Conservation (phyloP, 37 sponge, comb jelly and placozoan genomes). For the Theonella swinhoei region DNA sequence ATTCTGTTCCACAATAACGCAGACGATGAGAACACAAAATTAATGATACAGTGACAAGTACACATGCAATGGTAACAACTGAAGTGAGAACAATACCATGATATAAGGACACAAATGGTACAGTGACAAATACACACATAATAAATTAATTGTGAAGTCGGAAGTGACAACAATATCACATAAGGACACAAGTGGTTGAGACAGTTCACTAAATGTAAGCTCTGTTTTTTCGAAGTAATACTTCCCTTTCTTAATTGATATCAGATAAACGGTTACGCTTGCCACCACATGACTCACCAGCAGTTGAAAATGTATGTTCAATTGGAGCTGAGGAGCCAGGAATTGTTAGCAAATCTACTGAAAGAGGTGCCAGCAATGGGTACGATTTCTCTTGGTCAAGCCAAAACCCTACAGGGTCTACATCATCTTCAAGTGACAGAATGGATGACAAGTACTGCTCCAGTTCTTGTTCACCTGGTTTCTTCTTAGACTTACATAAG, state of each 20-base stretch:
- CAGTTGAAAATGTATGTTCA: slow-evolving; percentile 1
- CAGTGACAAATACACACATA: too few relatives aligned
- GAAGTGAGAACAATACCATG: too few relatives aligned
- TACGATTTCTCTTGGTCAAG: background rate
- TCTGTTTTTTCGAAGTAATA: background rate
- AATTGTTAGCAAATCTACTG: background rate
- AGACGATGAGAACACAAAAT: too few relatives aligned
- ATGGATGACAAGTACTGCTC: background rate
- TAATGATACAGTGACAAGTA: too few relatives aligned
- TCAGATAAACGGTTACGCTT: background rate
- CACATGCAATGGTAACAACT: too few relatives aligned
- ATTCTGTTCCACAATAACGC: too few relatives aligned
- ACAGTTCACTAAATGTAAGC: too few relatives aligned
- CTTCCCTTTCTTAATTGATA: background rate
- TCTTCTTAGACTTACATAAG: background rate
- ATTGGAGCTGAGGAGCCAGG: slow-evolving; percentile 6
- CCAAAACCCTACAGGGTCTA: background rate
- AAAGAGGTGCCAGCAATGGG: background rate
- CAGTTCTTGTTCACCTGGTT: background rate
- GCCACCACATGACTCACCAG: background rate
- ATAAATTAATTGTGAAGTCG: too few relatives aligned
- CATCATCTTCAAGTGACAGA: background rate
- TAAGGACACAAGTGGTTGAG: too few relatives aligned
- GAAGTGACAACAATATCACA: too few relatives aligned
- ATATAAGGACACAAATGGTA: too few relatives aligned